These are phyloP conservation scores for Gymnoscelis rufifasciata DNA, from an alignment of 2,888 invertebrate genomes.

Conservation along the genomic window DNA sequence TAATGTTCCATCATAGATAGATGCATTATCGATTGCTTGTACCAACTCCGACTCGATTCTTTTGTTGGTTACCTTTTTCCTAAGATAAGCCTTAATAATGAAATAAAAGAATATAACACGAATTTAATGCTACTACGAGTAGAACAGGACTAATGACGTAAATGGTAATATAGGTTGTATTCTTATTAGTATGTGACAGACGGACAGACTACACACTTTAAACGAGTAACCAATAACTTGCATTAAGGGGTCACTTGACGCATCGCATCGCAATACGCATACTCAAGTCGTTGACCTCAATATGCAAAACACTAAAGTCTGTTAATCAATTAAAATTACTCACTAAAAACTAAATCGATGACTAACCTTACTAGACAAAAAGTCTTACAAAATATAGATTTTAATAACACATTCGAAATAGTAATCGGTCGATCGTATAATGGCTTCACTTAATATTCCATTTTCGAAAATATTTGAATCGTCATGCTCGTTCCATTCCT, in stretches of 20 bases:
- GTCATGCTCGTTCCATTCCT: conserved; percentile 75
- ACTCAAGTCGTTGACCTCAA: conserved; percentile 68
- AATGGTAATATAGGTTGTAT: conserved; percentile 26
- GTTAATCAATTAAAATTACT: conserved; percentile 12
- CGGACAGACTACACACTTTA: conserved; percentile 55
- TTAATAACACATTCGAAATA: conserved; percentile 67
- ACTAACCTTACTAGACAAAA: conserved; percentile 29
- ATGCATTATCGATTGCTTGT: conserved; percentile 49
- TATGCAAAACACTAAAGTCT: conserved; percentile 42
- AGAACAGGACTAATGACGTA: conserved; percentile 14
- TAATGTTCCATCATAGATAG: conserved; percentile 48
- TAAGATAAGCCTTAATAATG: too few relatives aligned
- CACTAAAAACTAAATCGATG: conserved; percentile 21
- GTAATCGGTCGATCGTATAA: conserved; percentile 71
- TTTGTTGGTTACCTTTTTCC: conserved; percentile 25
- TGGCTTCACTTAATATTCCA: conserved; percentile 77
- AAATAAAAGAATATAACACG: too few relatives aligned
- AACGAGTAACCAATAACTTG: conserved; percentile 74
- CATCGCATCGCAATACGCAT: conserved; percentile 62
- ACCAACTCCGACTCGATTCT: conserved; percentile 29
- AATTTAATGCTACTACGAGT: conserved; percentile 12
- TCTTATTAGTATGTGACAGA: conserved; percentile 43
- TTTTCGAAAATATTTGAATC: conserved; percentile 77
- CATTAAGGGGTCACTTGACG: conserved; percentile 73
- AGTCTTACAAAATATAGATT: conserved; percentile 33